These are phyloP conservation scores for Drepanosiphum platanoidis DNA, from an alignment of 2,888 invertebrate genomes.

Conservation along the genomic window DNA sequence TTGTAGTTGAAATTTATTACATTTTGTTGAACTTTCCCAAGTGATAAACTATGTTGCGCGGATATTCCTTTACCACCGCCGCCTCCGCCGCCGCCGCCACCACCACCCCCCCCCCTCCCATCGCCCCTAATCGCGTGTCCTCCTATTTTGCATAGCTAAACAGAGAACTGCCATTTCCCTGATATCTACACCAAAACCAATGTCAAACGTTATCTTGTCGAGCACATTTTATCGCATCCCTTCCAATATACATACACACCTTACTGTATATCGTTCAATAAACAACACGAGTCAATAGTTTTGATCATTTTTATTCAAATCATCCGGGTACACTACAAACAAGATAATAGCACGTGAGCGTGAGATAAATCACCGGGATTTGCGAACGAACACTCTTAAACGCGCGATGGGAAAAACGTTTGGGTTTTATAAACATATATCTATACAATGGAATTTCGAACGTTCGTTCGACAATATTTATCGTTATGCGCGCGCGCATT, in stretches of 20 bases:
- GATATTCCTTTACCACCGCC: background rate
- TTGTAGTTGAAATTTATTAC: slow-evolving; percentile 11
- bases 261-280: background rate
- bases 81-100: too few relatives aligned
- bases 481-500: too few relatives aligned
- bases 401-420: background rate
- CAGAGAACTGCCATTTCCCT: background rate
- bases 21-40: slow-evolving; percentile 32
- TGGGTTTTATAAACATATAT: background rate
- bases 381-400: background rate
- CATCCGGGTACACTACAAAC: background rate
- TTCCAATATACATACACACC: background rate
- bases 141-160: slow-evolving; percentile 9
- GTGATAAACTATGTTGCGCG: background rate
- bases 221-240: slow-evolving; percentile 13
- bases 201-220: slow-evolving; percentile 13
- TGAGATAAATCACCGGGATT: slow-evolving; percentile 1
- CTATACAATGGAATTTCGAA: background rate
- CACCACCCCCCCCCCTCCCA: too few relatives aligned
- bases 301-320: slow-evolving; percentile 18
- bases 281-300: slow-evolving; percentile 20
- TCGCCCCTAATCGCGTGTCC: background rate
- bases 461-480: background rate
- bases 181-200: background rate
- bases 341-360: slow-evolving; percentile 1